phyloP scores from a whole-genome alignment of 2,888 invertebrate species.

The Ceratothoa steindachneri region DNA sequence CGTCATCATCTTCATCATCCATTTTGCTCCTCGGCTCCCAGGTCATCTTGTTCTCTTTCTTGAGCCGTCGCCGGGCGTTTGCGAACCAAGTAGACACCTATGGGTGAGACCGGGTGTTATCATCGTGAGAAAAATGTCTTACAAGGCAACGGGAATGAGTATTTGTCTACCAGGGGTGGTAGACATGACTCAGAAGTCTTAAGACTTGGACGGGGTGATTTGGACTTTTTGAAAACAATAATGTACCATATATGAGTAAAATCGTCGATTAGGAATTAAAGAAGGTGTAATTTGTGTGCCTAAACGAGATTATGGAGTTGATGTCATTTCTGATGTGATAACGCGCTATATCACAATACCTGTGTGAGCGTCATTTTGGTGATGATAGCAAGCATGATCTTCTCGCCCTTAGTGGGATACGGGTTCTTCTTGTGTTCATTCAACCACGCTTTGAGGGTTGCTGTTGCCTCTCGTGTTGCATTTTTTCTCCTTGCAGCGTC shows the following conservation, averaged over 20 bases:
- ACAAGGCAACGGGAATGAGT: too few species aligned
- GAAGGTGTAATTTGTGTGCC: not conserved
- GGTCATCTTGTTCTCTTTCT: slow-evolving; percentile 97
- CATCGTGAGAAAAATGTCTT: too few species aligned
- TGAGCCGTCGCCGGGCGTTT: slow-evolving; percentile 83
- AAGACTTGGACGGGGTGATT: too few species aligned
- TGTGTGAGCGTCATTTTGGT: slow-evolving; percentile 98
- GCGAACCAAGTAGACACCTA: slow-evolving; percentile 93
- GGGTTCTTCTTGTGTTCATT: slow-evolving; percentile 99
- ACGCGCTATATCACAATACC: slow-evolving; percentile 55
- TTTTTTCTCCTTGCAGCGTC: slow-evolving; percentile 94
- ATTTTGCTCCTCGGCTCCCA: slow-evolving; percentile 92
- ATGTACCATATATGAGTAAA: too few species aligned
- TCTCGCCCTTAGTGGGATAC: slow-evolving; percentile 98
- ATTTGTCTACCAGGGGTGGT: too few species aligned
- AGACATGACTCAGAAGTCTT: too few species aligned
- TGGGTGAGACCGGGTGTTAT: not conserved
- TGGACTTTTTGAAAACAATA: too few species aligned
- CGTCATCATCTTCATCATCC: slow-evolving; percentile 81
- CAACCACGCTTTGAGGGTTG: slow-evolving; percentile 95
- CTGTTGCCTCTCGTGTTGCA: slow-evolving; percentile 94
- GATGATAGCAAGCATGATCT: slow-evolving; percentile 97
- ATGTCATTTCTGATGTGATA: not conserved
- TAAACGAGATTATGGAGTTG: not conserved
- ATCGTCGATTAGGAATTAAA: too few species aligned